phyloP scores from a whole-genome alignment of 2,113 vertebrate species.

The Nicator chloris region DNA sequence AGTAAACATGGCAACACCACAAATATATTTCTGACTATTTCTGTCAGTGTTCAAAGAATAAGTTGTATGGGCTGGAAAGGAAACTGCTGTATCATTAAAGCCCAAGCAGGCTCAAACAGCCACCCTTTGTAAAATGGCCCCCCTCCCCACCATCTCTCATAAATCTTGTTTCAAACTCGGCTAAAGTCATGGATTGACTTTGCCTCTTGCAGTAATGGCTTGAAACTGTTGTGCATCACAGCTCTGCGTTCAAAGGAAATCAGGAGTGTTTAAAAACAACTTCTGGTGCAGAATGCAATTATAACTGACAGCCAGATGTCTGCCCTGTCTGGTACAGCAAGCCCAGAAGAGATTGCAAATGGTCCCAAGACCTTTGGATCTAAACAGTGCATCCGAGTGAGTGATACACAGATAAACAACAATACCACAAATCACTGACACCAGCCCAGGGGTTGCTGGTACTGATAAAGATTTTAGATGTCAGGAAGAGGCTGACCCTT shows the following conservation, averaged over 20 bases:
- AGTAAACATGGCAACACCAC: conserved; percentile 73
- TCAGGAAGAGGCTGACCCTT: conserved; percentile 3
- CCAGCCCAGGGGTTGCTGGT: neutral
- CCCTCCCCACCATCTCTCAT: conserved; percentile 54
- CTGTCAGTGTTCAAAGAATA: conserved; percentile 73
- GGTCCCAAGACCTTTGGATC: conserved; percentile 67
- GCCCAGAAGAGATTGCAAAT: conserved; percentile 74
- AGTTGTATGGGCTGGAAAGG: conserved; percentile 57
- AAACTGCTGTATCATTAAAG: conserved; percentile 79
- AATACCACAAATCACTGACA: conserved; percentile 63
- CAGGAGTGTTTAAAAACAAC: conserved; percentile 78
- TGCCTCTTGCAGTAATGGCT: conserved; percentile 63
- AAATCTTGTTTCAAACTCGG: conserved; percentile 75
- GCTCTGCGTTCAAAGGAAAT: conserved; percentile 69
- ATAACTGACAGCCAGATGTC: conserved; percentile 81
- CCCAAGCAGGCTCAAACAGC: conserved; percentile 55
- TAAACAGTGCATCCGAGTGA: conserved; percentile 56
- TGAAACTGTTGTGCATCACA: conserved; percentile 72
- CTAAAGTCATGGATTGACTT: conserved; percentile 62
- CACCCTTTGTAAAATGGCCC: conserved; percentile 61
- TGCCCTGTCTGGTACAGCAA: conserved; percentile 70
- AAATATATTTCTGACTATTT: conserved; percentile 75
- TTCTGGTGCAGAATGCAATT: conserved; percentile 80
- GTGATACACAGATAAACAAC: conserved; percentile 69
- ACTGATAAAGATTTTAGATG: conserved; percentile 68